Base-by-base conservation (phyloP, 2,113 vertebrate genomes). In the Motacilla alba region DNA sequence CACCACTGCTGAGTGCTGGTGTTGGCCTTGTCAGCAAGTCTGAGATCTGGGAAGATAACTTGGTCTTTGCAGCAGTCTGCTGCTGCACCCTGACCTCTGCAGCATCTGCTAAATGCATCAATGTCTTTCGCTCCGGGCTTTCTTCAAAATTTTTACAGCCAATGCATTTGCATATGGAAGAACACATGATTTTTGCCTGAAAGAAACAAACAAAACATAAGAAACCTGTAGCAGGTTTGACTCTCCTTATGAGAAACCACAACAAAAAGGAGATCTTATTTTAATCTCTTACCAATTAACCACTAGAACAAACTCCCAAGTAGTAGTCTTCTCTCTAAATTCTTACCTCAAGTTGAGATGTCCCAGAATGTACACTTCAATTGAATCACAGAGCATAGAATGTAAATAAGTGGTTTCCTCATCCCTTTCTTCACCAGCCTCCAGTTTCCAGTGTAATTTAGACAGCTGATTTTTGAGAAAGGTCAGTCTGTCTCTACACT, bases 141-240 rank as follows among this genome's bases (percentile, higher is more conserved):
- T 99, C 99, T 96, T 99, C 99, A 91, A 99, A 99, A 97, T 99
- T 99, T 96, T 99, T 99, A 93, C 99, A 99, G 96, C 99, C 99
- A 50, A 99, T 98, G 79, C 99, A 99, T 95, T 99, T 99, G 93
- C 99, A 99, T 94, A 99, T 99, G 44, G 99, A 99, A 68, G 99
- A 99, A 95, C 99, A 99, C 99, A 99, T 99, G 96, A 99, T 99
- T 98, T 99, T 99, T 66, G 99, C 99, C 99, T 99, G 82, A 80
- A 90, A 95, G 91, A 81, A 75, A 95, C 44, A 76, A 85, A 91
- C 56, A 87, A 44, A 83, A 47, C 6, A 5, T 74, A 83, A 88
- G 52, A 90, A 83, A 88, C 3, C 13, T 30, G 14, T 56, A 69
- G 30, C 43, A 85, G 52, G 14, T 41, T 67, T 41, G 17, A 72